Conservation (phyloP, 2,888 invertebrate genomes). For the Drosophila algonquin region DNA sequence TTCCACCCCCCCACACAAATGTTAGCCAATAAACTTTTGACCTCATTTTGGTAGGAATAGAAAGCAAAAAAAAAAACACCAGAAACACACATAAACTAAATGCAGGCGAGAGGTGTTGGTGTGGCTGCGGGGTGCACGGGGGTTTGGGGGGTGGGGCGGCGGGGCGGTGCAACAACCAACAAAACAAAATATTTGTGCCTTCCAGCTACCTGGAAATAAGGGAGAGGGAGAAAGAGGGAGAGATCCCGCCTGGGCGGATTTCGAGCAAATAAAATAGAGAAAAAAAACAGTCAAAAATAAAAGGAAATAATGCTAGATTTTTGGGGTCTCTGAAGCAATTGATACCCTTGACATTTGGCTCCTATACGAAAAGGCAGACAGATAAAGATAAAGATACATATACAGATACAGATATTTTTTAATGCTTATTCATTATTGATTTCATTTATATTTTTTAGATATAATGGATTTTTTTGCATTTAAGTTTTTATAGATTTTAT, state of each 20-base stretch:
- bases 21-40: conserved; percentile 79
- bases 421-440: too few species aligned
- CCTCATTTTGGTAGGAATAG: conserved; percentile 68
- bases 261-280: conserved; percentile 37
- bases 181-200: conserved; percentile 45
- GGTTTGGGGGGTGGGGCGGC: background rate
- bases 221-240: conserved; percentile 2
- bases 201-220: background rate
- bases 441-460: too few species aligned
- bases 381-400: too few species aligned
- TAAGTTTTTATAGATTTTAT: too few species aligned
- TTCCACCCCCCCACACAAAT: conserved; percentile 17
- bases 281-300: background rate
- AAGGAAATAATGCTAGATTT: background rate
- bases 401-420: too few species aligned
- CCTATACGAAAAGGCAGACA: too few species aligned
- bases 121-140: background rate
- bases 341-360: background rate
- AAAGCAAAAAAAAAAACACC: conserved; percentile 40
- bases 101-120: conserved; percentile 25
- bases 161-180: conserved; percentile 31
- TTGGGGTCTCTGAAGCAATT: background rate
- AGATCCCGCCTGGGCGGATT: conserved; percentile 38
- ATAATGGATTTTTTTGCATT: too few species aligned
- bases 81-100: conserved; percentile 51